Conservation (phyloP, 2,113 vertebrate species). For the Furnarius figulus region DNA sequence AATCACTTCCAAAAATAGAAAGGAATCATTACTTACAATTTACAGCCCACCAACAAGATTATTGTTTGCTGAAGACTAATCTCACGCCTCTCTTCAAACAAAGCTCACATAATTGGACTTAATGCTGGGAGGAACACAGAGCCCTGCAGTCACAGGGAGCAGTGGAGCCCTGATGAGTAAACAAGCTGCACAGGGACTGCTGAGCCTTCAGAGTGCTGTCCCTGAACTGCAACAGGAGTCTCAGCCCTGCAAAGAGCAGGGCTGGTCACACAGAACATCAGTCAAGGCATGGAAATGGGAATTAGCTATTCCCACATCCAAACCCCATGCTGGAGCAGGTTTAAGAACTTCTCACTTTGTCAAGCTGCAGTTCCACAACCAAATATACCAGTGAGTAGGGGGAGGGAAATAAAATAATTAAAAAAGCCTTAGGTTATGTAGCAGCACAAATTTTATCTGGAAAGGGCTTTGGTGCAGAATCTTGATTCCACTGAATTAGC, state of each 20-base stretch:
- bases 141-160: not conserved
- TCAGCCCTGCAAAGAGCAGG: not conserved
- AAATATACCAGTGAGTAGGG: not conserved
- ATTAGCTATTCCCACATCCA: not conserved
- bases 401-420: not conserved
- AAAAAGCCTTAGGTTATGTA: not conserved
- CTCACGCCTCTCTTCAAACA: not conserved
- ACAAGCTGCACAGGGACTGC: not conserved
- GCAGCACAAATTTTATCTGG: not conserved
- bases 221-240: not conserved
- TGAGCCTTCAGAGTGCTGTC: not conserved
- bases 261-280: not conserved
- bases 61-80: not conserved
- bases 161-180: accelerated
- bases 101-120: not conserved
- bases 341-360: not conserved
- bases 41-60: not conserved
- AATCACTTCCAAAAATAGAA: not conserved
- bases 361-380: not conserved
- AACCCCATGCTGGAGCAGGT: not conserved
- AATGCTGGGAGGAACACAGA: not conserved
- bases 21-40: constrained; percentile 9
- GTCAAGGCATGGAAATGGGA: not conserved
- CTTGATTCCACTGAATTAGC: not conserved
- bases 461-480: not conserved